Percentiles rank a stretch among this genome's conserved stretches.
Conservation (phyloP, 2,113 vertebrate species). For the Myrmophylax atrothorax region DNA sequence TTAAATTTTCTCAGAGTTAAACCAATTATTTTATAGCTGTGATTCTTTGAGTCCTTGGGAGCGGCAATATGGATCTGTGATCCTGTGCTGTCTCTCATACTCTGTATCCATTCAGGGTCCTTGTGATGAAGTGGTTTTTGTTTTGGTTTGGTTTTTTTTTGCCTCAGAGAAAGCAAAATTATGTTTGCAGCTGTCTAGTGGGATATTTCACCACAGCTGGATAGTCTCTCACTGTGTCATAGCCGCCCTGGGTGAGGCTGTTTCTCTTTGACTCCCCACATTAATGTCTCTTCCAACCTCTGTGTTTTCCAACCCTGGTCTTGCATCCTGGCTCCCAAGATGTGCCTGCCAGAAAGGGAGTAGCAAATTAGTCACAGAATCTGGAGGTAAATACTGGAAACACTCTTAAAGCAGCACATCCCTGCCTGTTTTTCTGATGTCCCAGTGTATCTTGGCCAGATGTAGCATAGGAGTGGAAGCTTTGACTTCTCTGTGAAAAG, state of each 20-base stretch:
- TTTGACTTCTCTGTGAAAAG: slow-evolving; percentile 17
- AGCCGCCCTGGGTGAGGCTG: slow-evolving; percentile 26
- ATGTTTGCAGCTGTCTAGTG: slow-evolving; percentile 10
- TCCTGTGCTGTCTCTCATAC: background rate
- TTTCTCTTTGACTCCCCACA: slow-evolving; percentile 1
- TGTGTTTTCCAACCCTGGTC: slow-evolving; percentile 34
- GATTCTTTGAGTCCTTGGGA: background rate
- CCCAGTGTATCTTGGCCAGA: slow-evolving; percentile 46
- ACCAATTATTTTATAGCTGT: background rate
- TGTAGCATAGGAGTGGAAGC: background rate
- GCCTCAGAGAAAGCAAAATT: background rate
- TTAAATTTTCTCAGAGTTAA: background rate
- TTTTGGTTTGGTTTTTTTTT: background rate
- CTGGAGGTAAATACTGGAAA: slow-evolving; percentile 33
- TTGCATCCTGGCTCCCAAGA: slow-evolving; percentile 10
- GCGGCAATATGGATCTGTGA: background rate
- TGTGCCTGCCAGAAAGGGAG: background rate
- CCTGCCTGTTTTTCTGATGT: slow-evolving; percentile 26
- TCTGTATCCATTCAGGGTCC: background rate
- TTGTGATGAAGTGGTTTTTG: background rate
- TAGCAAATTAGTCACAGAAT: slow-evolving; percentile 30
- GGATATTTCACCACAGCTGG: slow-evolving; percentile 50
- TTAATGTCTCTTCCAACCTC: slow-evolving; percentile 17
- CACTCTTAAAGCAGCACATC: background rate
- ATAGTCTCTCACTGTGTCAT: slow-evolving; percentile 38